Evolutionary conservation across 2,888 invertebrate species (phyloP), one percentile per base, ranked within the genome.

Genomic region (Conomelus anceps): DNA sequence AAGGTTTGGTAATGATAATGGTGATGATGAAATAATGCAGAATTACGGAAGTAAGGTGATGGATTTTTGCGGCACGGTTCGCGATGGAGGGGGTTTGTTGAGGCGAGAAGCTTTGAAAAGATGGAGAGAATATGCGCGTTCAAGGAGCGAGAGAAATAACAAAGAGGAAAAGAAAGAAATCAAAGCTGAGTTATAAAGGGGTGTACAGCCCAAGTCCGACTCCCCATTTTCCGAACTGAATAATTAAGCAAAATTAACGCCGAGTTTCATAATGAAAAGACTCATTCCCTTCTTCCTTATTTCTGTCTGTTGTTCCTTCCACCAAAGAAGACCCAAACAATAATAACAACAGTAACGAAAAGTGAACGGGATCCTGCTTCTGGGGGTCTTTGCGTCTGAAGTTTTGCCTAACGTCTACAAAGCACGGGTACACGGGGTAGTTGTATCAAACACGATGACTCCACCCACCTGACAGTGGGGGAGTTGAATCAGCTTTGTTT

Each of bases 241-340:
- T 86, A 86, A 86, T 86, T 86, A 86, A 86, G 86, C 86, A n/a
- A 86, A 86, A 86, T 86, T 86, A 86, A 86, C 86, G 86, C 86
- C 29, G 86, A 86, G 86, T 86, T 86, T 86, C 63, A 86, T 86
- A 86, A 86, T 86, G 86, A 86, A 86, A 86, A 86, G 86, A 86
- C 24, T 29, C 86, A 86, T 29, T 29, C 86, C 86, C 63, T 63
- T 63, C 63, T 63, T 63, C 63, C 63, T 63, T 63, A 63, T 13
- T 63, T 63, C 63, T 63, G 63, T 63, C 63, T 63, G 63, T 63
- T n/a, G 20, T n/a, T 63, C 4, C 63, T 63, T 63, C n/a, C 63
- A 63, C 63, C 63, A 63, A 63, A 63, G 63, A 63, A 63, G n/a
- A n/a, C 63, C 63, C 13, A 63, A 63, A 63, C 63, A 63, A 63